Conservation (phyloP, 35 echinoderm and acorn worm genomes). For the Apostichopus parvimensis region DNA sequence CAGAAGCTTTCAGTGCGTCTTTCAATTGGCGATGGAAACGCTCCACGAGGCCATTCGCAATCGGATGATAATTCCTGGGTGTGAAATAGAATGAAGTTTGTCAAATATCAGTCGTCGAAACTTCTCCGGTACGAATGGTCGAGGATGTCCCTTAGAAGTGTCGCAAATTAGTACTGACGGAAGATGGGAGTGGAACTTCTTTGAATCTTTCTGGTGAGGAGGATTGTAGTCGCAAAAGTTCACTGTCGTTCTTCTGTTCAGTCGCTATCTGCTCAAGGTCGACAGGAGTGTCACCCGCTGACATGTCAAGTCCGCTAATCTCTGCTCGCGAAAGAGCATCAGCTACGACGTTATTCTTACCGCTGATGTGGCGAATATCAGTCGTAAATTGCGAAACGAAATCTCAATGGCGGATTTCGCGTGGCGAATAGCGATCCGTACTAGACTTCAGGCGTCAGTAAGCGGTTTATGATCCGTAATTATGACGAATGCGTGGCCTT, state of each 20-base stretch:
- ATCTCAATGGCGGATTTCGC: constrained; percentile 49
- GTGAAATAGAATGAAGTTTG: constrained; percentile 8
- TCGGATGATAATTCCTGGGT: background rate
- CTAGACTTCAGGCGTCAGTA: background rate
- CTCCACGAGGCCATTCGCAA: constrained; percentile 6
- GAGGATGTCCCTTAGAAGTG: constrained; percentile 3
- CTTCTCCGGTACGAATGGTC: constrained; percentile 4
- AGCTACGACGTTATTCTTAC: background rate
- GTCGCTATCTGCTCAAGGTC: background rate
- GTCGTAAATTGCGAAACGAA: constrained; percentile 53
- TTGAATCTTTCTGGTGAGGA: background rate
- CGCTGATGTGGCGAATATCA: constrained; percentile 2
- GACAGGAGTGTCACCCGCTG: background rate
- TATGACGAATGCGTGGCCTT: constrained; percentile 23
- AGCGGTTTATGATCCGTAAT: background rate
- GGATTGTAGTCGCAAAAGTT: background rate
- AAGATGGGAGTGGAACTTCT: background rate
- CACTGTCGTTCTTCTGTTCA: background rate
- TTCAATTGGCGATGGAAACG: constrained; percentile 58
- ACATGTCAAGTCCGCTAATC: background rate
- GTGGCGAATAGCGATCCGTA: background rate
- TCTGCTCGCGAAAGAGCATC: background rate
- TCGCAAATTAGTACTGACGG: constrained; percentile 18
- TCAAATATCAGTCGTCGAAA: constrained; percentile 28
- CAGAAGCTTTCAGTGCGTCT: constrained; percentile 40